Evolutionary conservation across 2,797 vertebrate genomes (phyloP).

Genomic region (Spheniscus humboldti): DNA sequence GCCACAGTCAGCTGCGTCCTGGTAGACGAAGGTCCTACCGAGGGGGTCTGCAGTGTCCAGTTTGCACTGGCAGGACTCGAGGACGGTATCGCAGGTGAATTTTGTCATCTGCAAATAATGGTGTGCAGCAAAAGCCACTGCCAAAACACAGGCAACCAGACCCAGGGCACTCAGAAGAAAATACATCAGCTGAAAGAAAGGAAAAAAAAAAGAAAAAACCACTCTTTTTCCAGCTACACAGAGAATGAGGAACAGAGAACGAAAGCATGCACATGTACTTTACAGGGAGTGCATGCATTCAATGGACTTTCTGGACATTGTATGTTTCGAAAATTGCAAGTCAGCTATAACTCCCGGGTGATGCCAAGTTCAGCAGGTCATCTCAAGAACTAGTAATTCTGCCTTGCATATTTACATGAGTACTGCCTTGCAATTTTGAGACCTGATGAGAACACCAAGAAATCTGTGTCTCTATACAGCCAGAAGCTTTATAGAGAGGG

Average conservation of each 20-base stretch:
- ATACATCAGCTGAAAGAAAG: conserved; percentile 83
- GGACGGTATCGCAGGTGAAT: conserved; percentile 73
- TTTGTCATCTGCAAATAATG: conserved; percentile 79
- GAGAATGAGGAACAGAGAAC: not conserved
- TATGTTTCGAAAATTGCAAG: not conserved
- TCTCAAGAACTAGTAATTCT: not conserved
- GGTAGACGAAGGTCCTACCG: conserved; percentile 84
- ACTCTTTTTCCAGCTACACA: not conserved
- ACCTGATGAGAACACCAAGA: not conserved
- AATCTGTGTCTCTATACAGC: not conserved
- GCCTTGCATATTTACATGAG: not conserved
- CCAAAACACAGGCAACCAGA: conserved; percentile 85
- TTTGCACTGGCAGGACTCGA: conserved; percentile 80
- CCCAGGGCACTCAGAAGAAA: conserved; percentile 86
- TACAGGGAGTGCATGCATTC: not conserved
- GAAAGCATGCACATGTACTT: not conserved
- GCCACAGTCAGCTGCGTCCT: conserved; percentile 78
- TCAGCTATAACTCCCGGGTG: not conserved
- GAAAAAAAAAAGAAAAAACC: not conserved
- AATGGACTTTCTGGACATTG: accelerated
- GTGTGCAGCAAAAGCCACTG: conserved; percentile 84
- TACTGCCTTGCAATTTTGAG: not conserved
- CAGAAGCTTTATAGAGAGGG: not conserved
- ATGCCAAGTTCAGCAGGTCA: not conserved
- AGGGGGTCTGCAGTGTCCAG: conserved; percentile 83